phyloP scores from a whole-genome alignment of 2,888 invertebrate species.

The Caenorhabditis zanzibari region DNA sequence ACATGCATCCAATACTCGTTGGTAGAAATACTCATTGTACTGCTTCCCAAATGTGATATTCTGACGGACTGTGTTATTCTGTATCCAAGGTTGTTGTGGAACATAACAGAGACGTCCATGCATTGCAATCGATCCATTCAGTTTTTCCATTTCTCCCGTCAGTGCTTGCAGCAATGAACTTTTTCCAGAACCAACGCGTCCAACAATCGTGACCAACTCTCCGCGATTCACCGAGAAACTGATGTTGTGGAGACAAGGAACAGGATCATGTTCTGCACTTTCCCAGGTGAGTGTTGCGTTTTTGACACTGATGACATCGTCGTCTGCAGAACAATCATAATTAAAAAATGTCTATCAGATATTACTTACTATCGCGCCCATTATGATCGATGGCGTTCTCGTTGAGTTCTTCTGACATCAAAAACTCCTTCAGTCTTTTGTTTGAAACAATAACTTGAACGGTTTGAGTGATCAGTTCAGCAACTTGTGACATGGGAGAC shows the following conservation, averaged over 20 bases:
- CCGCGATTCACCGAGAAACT: constrained; percentile 86
- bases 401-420: constrained; percentile 74
- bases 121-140: constrained; percentile 74
- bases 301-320: constrained; percentile 75
- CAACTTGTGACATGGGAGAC: constrained; percentile 95
- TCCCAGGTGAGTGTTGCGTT: constrained; percentile 80
- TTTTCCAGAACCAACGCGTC: constrained; percentile 81
- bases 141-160: constrained; percentile 87
- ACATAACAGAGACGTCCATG: constrained; percentile 89
- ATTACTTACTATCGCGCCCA: constrained; percentile 72
- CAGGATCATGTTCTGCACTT: constrained; percentile 51
- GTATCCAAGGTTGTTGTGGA: constrained; percentile 98
- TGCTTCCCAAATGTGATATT: constrained; percentile 89
- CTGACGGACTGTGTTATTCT: constrained; percentile 94
- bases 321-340: constrained; percentile 61
- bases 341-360: not conserved
- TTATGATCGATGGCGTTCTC: constrained; percentile 61
- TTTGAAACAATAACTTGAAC: constrained; percentile 82
- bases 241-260: constrained; percentile 84
- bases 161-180: constrained; percentile 88
- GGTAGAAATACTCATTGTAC: constrained; percentile 80
- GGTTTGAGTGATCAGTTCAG: constrained; percentile 82
- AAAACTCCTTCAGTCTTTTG: constrained; percentile 80
- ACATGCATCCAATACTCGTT: constrained; percentile 78
- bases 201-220: constrained; percentile 76